Evolutionary conservation across 2,797 vertebrate species (phyloP).

Genomic region (Tragopan temminckii): DNA sequence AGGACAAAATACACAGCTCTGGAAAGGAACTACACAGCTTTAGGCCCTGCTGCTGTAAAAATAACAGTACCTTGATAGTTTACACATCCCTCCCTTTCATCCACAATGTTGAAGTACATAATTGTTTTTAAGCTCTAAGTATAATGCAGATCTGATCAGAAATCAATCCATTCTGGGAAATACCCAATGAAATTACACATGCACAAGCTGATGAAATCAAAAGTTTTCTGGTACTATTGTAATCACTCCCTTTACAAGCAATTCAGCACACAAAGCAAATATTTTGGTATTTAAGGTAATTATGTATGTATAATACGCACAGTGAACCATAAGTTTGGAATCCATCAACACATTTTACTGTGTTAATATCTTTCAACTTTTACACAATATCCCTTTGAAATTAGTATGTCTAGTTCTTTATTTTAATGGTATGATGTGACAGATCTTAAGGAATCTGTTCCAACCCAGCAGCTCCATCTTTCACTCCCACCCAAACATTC

Average conservation of each 20-base stretch:
- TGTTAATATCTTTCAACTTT: slow-evolving; percentile 48
- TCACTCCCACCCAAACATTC: slow-evolving; percentile 75
- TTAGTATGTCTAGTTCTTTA: slow-evolving; percentile 55
- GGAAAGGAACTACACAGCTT: neutral
- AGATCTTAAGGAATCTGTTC: slow-evolving; percentile 63
- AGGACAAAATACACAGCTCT: neutral
- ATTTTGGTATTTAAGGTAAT: neutral
- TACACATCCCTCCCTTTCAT: neutral
- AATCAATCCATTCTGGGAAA: neutral
- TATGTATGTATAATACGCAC: neutral
- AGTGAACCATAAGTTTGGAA: neutral
- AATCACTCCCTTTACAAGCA: neutral
- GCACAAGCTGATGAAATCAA: neutral
- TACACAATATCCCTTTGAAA: slow-evolving; percentile 67
- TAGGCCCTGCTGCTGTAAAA: neutral
- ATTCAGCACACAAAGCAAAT: neutral
- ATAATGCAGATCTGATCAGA: neutral
- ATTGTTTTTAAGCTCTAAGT: neutral
- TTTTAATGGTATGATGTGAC: slow-evolving; percentile 71
- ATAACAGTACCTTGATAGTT: neutral
- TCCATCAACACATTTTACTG: slow-evolving; percentile 24
- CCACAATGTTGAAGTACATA: neutral
- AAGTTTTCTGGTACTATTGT: neutral
- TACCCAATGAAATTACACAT: neutral
- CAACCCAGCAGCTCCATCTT: slow-evolving; percentile 63